phyloP scores from a whole-genome alignment of 2,797 vertebrate species.

The Protosalanx chinensis region DNA sequence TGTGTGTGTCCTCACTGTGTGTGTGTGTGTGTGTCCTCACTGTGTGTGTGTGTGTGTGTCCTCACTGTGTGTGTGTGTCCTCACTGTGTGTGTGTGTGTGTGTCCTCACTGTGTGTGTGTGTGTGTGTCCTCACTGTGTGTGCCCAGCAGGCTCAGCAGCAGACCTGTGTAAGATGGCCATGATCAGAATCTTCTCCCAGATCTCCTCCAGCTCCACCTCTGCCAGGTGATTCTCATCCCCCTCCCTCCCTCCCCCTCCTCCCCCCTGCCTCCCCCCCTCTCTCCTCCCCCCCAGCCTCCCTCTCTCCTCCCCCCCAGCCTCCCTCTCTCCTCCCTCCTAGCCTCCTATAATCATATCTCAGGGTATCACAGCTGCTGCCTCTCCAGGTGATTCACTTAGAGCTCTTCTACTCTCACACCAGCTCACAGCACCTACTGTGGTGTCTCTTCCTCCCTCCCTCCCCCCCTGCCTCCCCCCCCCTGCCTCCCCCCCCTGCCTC shows the following conservation, averaged over 20 bases:
- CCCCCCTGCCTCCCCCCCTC: not conserved
- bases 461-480: not conserved
- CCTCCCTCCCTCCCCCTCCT: too few relatives aligned
- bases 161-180: slow-evolving; percentile 93
- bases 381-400: not conserved
- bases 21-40: not conserved
- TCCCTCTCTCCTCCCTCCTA: not conserved
- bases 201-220: slow-evolving; percentile 76
- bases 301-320: not conserved
- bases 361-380: not conserved
- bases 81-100: too few relatives aligned
- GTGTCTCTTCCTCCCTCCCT: not conserved
- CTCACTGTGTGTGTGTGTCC: slow-evolving; percentile 16
- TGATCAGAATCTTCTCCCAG: slow-evolving; percentile 82
- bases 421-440: not conserved
- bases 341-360: not conserved
- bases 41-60: slow-evolving; percentile 15
- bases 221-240: slow-evolving; percentile 78
- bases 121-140: not conserved
- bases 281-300: not conserved
- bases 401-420: too few relatives aligned
- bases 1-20: too few relatives aligned
- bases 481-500: not conserved
- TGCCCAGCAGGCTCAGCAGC: slow-evolving; percentile 81
- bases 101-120: not conserved